A percentile compares a stretch with the other conserved stretches of the same genome.
These are phyloP conservation scores for Hofmannophila pseudospretella DNA, from an alignment of 2,888 invertebrate genomes.

Conservation along the genomic window DNA sequence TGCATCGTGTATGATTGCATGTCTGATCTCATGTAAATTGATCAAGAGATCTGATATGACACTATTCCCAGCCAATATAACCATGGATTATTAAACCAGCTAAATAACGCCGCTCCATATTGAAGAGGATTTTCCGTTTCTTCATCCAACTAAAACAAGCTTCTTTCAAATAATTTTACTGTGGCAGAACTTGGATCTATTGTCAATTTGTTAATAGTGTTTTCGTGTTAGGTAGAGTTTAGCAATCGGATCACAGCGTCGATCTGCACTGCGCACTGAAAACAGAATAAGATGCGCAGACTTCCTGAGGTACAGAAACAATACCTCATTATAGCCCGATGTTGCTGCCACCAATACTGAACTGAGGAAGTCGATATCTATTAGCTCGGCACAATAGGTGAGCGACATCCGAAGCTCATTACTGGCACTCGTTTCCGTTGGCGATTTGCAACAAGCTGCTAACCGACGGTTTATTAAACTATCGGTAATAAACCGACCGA, in stretches of 20 bases:
- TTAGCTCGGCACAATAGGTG: slow-evolving; percentile 75
- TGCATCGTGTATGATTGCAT: background rate
- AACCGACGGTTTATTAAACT: slow-evolving; percentile 30
- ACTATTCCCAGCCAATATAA: no score
- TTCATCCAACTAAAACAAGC: no score
- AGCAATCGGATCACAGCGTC: slow-evolving; percentile 41
- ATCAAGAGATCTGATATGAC: no score
- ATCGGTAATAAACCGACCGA: slow-evolving; percentile 1
- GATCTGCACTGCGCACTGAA: slow-evolving; percentile 41
- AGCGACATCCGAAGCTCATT: slow-evolving; percentile 78
- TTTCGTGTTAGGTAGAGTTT: slow-evolving; percentile 16
- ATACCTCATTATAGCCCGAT: slow-evolving; percentile 62
- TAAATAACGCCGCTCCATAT: no score
- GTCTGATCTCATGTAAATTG: background rate
- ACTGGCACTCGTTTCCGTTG: slow-evolving; percentile 70
- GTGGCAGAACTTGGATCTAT: no score
- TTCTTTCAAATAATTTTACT: no score
- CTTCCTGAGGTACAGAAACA: slow-evolving; percentile 54
- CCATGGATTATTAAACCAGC: no score
- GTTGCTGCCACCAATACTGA: slow-evolving; percentile 56
- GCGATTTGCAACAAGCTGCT: slow-evolving; percentile 64
- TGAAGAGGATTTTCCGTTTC: no score
- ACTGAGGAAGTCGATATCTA: slow-evolving; percentile 76
- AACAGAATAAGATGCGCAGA: slow-evolving; percentile 55
- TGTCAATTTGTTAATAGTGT: no score